phyloP scores from a whole-genome alignment of 2,797 vertebrate species.

The Bryconaethiops microstoma region DNA sequence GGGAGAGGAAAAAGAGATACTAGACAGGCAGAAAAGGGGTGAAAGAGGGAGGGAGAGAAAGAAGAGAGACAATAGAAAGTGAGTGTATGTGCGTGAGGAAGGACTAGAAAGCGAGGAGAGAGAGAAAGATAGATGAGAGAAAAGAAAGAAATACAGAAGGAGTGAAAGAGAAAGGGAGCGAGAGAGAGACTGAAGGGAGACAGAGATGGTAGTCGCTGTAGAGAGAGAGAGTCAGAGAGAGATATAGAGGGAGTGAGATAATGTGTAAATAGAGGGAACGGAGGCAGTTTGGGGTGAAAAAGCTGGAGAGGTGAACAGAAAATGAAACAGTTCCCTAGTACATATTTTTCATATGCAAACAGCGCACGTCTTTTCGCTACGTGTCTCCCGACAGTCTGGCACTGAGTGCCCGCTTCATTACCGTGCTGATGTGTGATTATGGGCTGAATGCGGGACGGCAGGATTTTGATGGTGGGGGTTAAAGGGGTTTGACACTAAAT shows the following conservation, averaged over 20 bases:
- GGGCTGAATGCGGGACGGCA: too few species aligned
- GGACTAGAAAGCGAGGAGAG: too few species aligned
- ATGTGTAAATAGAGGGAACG: conserved; percentile 48
- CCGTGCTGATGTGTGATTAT: background rate
- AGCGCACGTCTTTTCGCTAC: background rate
- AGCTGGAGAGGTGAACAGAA: conserved; percentile 19
- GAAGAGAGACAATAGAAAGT: too few species aligned
- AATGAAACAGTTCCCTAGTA: conserved; percentile 17
- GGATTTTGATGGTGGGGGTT: too few species aligned
- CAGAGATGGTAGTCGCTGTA: conserved; percentile 5
- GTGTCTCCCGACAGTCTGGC: background rate
- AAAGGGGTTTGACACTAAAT: too few species aligned
- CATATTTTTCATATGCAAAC: conserved; percentile 36
- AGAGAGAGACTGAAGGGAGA: conserved; percentile 11
- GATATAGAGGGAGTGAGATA: conserved; percentile 31
- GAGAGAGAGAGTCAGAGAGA: background rate
- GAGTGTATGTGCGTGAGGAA: too few species aligned
- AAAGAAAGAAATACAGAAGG: conserved; percentile 20
- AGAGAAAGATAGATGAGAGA: conserved; percentile 71
- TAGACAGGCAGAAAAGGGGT: too few species aligned
- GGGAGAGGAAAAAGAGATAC: too few species aligned
- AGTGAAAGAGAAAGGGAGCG: conserved; percentile 66
- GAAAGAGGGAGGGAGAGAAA: too few species aligned
- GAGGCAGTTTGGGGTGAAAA: conserved; percentile 19
- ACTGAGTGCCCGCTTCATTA: background rate